Evolutionary conservation across 2,113 vertebrate species (phyloP).

Genomic region (Thunnus thynnus): DNA sequence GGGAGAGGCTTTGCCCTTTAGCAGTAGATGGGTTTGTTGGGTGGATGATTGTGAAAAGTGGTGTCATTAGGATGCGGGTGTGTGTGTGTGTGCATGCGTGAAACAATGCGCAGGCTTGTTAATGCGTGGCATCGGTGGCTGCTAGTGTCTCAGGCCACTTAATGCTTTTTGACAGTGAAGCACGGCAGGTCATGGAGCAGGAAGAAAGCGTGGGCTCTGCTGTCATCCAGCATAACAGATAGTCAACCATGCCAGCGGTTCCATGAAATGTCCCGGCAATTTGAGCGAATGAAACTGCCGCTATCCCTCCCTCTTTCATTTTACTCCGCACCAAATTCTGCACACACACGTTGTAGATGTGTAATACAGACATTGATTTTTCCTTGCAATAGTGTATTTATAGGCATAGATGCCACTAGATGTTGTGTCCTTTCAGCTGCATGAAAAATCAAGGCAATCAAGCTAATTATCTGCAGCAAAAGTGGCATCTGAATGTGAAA

Average conservation of each 20-base stretch:
- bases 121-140: constrained; percentile 27
- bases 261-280: constrained; percentile 20
- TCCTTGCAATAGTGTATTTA: neutral
- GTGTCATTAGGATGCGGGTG: constrained; percentile 7
- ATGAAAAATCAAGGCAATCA: neutral
- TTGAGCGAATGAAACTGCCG: constrained; percentile 13
- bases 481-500: constrained; percentile 9
- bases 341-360: neutral
- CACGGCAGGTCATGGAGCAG: constrained; percentile 46
- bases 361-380: neutral
- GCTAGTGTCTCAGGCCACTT: constrained; percentile 28
- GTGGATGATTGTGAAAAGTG: constrained; percentile 11
- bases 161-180: constrained; percentile 70
- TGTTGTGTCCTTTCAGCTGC: neutral
- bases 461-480: constrained; percentile 7
- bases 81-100: neutral
- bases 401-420: neutral
- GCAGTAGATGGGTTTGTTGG: constrained; percentile 3
- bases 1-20: neutral
- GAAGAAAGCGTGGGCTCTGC: constrained; percentile 41
- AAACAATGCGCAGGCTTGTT: constrained; percentile 32
- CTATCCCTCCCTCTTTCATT: neutral
- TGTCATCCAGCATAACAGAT: constrained; percentile 58
- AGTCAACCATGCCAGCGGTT: neutral
- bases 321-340: neutral